Evolutionary conservation across 1,140 invertebrate species (phyloP), one percentile per base, ranked within the genome.

Genomic region (Philopotamus ludificatus): DNA sequence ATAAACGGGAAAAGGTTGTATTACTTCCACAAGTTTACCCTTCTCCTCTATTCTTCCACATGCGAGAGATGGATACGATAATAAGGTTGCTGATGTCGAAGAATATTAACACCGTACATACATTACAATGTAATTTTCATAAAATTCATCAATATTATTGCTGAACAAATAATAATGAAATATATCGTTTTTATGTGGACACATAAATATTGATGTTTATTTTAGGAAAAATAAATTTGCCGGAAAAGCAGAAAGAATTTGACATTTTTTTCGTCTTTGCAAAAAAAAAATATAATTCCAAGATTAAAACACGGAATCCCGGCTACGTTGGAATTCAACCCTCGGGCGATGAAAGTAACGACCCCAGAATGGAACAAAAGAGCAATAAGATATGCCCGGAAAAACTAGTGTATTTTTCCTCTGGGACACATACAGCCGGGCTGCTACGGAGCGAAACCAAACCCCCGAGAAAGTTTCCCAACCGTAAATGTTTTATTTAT

Each of bases 301-400:
- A 34, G 57, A 60, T 60, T 60, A 60, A 60, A 60, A 60, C 39
- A 60, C 26, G 64, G 68, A 71, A 72, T 67, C 64, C 66, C 67
- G 70, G 65, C 63, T 65, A 70, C 66, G 69, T 28, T 70, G 66
- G 65, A 57, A 67, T 63, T 67, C 63, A 22, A 55, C 61, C 75
- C 79, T 66, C 71, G 67, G 73, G 76, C 77, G 78, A 79, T 79
- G 79, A 80, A 79, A 78, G 74, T 79, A 80, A 80, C 78, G 74
- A 75, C 72, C 75, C 74, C 58, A 76, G 77, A 75, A 79, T 77
- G 76, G 70, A 81, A 79, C 79, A 79, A 77, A 81, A 77, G 78
- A 73, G 77, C 77, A 76, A 79, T 80, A 80, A 79, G 78, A 80
- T 80, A 80, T 80, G 77, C 78, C 76, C 72, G 76, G 77, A 78